These are phyloP conservation scores for Diarsia dahlii DNA, from an alignment of 2,888 invertebrate genomes.

Conservation along the genomic window DNA sequence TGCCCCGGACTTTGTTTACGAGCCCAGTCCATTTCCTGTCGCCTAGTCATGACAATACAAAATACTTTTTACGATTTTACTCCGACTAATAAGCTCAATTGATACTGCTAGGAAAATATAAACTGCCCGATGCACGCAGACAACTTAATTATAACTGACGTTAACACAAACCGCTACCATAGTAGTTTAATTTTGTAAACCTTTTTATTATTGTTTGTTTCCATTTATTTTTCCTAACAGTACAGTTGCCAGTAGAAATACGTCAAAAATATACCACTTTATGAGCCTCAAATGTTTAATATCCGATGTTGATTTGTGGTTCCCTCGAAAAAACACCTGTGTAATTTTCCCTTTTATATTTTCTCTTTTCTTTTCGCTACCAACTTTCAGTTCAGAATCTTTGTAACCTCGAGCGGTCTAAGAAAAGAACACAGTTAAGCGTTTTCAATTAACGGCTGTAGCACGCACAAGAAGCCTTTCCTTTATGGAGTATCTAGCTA, in stretches of 20 bases:
- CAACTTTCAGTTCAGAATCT: conserved; percentile 21
- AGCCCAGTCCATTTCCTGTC: conserved; percentile 60
- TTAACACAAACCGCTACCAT: conserved; percentile 26
- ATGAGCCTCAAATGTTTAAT: conserved; percentile 49
- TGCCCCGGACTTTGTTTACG: conserved; percentile 49
- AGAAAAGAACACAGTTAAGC: conserved; percentile 39
- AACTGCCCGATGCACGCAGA: background rate
- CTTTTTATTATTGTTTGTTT: conserved; percentile 8
- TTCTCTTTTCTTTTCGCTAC: conserved; percentile 23
- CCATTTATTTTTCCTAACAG: conserved; percentile 1
- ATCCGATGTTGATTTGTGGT: conserved; percentile 53
- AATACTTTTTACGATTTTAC: conserved; percentile 38
- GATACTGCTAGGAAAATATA: conserved; percentile 10
- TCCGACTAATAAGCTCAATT: background rate
- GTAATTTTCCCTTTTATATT: conserved; percentile 47
- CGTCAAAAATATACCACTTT: conserved; percentile 5
- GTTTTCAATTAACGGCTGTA: conserved; percentile 56
- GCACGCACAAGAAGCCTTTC: conserved; percentile 42
- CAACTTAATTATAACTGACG: conserved; percentile 29
- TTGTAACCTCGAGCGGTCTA: conserved; percentile 20
- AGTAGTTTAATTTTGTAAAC: conserved; percentile 8
- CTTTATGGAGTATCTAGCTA: conserved; percentile 9
- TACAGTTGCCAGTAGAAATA: conserved; percentile 11
- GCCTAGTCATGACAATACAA: conserved; percentile 44
- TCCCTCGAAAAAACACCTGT: conserved; percentile 23